Percentiles rank a stretch among this genome's conserved stretches.
These are phyloP conservation scores for Forbesichthys papilliferus DNA, from an alignment of 2,113 vertebrate species.

Conservation along the genomic window DNA sequence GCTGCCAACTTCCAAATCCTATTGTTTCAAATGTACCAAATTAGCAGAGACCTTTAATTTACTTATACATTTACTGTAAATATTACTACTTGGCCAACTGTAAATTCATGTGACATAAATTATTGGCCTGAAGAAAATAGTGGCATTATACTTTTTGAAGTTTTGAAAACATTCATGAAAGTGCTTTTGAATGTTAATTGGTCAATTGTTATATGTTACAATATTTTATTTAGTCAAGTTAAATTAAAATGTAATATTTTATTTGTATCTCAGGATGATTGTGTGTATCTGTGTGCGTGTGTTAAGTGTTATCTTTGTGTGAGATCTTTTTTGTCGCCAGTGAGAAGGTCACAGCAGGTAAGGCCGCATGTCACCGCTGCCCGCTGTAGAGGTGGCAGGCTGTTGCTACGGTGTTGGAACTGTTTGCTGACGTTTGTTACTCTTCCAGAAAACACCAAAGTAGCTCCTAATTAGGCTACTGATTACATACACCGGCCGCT, in stretches of 20 bases:
- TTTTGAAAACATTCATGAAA: neutral
- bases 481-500: conserved; percentile 39
- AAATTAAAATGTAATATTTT: too few species aligned
- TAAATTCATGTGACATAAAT: conserved; percentile 25
- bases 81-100: conserved; percentile 20
- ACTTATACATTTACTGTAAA: neutral
- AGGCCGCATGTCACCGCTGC: conserved; percentile 32
- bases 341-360: conserved; percentile 43
- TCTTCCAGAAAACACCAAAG: conserved; percentile 17
- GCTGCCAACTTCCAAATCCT: conserved; percentile 45
- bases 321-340: neutral
- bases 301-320: neutral
- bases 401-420: conserved; percentile 50
- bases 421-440: conserved; percentile 49
- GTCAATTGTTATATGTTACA: neutral
- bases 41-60: conserved; percentile 28
- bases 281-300: conserved; percentile 4
- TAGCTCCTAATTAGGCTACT: conserved; percentile 20
- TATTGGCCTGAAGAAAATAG: neutral
- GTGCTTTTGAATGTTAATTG: neutral
- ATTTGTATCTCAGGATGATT: too few species aligned
- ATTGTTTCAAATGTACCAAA: conserved; percentile 5
- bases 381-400: conserved; percentile 22
- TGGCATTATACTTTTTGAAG: conserved; percentile 1
- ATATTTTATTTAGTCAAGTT: too few species aligned